These are phyloP conservation scores for Anthoscopus minutus DNA, from an alignment of 2,113 vertebrate species.

Conservation along the genomic window DNA sequence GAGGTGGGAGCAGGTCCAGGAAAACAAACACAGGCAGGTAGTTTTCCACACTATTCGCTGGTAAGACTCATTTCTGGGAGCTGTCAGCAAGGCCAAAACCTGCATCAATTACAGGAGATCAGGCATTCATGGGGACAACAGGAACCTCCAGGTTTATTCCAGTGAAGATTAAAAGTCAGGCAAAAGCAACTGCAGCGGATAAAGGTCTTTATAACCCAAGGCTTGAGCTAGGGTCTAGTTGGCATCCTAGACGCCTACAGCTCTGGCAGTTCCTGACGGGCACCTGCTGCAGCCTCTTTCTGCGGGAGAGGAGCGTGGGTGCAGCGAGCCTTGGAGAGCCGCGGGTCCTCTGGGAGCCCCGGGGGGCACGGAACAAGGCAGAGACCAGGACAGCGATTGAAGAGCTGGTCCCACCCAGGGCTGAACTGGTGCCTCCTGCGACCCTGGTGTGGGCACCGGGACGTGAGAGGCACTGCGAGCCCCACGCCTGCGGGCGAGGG, in stretches of 20 bases:
- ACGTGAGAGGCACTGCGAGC: not conserved
- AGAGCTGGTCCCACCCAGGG: not conserved
- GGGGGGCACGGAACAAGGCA: fast-evolving
- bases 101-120: not conserved
- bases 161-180: not conserved
- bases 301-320: fast-evolving
- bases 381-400: not conserved
- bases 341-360: fast-evolving
- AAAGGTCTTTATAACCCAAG: not conserved
- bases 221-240: not conserved
- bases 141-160: not conserved
- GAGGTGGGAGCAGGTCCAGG: not conserved
- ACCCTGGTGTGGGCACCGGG: fast-evolving
- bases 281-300: fast-evolving
- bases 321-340: fast-evolving
- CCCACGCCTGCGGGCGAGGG: not conserved
- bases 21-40: not conserved
- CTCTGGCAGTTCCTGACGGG: not conserved
- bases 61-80: not conserved
- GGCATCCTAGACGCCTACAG: too few species aligned
- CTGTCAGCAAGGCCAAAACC: not conserved
- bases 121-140: not conserved
- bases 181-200: fast-evolving
- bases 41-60: not conserved
- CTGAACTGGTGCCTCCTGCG: fast-evolving